Conservation (phyloP, 2,797 vertebrate species). For the Atherinosoma microstoma region DNA sequence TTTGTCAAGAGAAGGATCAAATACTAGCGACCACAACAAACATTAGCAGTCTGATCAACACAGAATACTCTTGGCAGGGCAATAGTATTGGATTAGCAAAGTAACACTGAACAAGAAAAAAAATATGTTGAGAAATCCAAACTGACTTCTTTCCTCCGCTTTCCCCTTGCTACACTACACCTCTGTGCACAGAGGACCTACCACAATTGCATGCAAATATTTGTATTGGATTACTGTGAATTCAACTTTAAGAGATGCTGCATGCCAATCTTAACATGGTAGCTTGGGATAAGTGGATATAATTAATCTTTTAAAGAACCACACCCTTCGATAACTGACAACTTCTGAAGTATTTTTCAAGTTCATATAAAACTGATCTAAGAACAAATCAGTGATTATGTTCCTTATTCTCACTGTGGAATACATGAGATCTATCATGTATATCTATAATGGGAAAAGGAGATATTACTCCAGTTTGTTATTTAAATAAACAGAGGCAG, state of each 20-base stretch:
- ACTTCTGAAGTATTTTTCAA: conserved; percentile 41
- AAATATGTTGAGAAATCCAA: conserved; percentile 72
- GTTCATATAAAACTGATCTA: conserved; percentile 40
- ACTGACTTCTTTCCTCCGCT: conserved; percentile 57
- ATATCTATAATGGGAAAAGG: conserved; percentile 63
- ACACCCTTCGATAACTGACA: conserved; percentile 47
- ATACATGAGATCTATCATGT: conserved; percentile 42
- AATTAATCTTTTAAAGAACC: conserved; percentile 40
- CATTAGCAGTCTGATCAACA: conserved; percentile 88
- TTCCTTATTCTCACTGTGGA: conserved; percentile 54
- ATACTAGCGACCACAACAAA: conserved; percentile 90
- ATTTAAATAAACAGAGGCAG: conserved; percentile 76
- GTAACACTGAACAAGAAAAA: conserved; percentile 68
- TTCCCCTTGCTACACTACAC: conserved; percentile 40
- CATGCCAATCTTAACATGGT: conserved; percentile 58
- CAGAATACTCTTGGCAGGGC: conserved; percentile 80
- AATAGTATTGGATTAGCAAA: conserved; percentile 83
- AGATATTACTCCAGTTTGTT: conserved; percentile 74
- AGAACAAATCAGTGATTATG: conserved; percentile 56
- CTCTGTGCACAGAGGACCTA: conserved; percentile 50
- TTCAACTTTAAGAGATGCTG: conserved; percentile 33
- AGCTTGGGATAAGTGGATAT: conserved; percentile 41
- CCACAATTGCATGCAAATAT: conserved; percentile 34
- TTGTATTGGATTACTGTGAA: conserved; percentile 62
- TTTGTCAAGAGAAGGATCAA: conserved; percentile 89